Conservation (phyloP, 1,140 invertebrate genomes). For the Pachyrhynchus sulphureomaculatus region DNA sequence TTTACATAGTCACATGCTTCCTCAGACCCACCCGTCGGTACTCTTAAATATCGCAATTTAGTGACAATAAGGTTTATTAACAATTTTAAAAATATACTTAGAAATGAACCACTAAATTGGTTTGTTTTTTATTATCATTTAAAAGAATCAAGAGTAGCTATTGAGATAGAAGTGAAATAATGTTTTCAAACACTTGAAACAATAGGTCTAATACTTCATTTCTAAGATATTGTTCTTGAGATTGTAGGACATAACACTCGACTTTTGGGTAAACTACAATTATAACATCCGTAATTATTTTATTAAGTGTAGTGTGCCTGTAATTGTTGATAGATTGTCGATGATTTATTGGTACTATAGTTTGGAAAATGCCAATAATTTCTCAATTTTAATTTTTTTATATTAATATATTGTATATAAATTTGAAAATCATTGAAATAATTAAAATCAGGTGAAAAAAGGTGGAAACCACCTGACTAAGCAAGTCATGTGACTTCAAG, state of each 20-base stretch:
- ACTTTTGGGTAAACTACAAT: too few species aligned
- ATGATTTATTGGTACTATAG: too few species aligned
- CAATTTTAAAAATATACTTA: too few species aligned
- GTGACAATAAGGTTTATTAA: background rate
- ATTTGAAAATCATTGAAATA: background rate
- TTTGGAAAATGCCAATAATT: too few species aligned
- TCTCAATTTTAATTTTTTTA: background rate
- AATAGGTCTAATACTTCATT: background rate
- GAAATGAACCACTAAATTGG: too few species aligned
- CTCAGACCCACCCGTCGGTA: constrained; percentile 35
- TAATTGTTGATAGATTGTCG: too few species aligned
- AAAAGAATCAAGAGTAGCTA: too few species aligned
- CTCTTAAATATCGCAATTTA: background rate
- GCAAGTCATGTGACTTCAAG: constrained; percentile 31
- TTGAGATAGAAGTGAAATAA: background rate
- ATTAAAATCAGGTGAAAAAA: constrained; percentile 3
- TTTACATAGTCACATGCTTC: constrained; percentile 35
- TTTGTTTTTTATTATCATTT: too few species aligned
- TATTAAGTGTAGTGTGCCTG: too few species aligned
- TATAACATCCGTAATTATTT: too few species aligned
- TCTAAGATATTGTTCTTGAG: background rate
- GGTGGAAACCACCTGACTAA: constrained; percentile 12
- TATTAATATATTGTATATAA: background rate
- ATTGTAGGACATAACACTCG: background rate
- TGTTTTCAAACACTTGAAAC: background rate